Percentiles rank a stretch among this genome's conserved stretches.
These are phyloP conservation scores for Apotomis turbidana DNA, from an alignment of 2,888 invertebrate genomes.

Conservation along the genomic window DNA sequence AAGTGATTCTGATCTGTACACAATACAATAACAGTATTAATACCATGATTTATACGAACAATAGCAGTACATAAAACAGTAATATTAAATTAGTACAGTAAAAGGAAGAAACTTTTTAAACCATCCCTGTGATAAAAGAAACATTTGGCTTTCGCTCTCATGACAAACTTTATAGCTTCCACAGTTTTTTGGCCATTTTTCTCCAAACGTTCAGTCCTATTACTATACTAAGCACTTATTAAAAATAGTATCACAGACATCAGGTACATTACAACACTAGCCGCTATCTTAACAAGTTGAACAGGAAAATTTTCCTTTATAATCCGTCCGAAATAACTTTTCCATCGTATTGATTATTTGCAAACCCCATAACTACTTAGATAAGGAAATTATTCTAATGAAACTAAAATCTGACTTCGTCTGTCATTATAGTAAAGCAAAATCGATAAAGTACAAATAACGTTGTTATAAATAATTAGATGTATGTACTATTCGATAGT, in stretches of 20 bases:
- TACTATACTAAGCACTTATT: slow-evolving; percentile 52
- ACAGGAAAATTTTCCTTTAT: slow-evolving; percentile 43
- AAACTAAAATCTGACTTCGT: slow-evolving; percentile 1
- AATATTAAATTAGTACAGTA: slow-evolving; percentile 50
- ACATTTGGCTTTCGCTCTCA: neutral
- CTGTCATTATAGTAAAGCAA: neutral
- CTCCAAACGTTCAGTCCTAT: neutral
- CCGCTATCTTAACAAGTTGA: slow-evolving; percentile 39
- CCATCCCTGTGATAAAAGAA: neutral
- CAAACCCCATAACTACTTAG: slow-evolving; percentile 3
- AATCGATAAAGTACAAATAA: neutral
- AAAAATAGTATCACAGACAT: slow-evolving; percentile 69
- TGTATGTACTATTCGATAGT: neutral
- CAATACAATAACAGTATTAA: slow-evolving; percentile 59
- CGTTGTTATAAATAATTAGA: neutral
- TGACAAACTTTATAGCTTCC: neutral
- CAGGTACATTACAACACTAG: slow-evolving; percentile 43
- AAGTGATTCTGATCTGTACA: slow-evolving; percentile 64
- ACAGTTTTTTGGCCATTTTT: neutral
- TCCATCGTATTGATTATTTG: slow-evolving; percentile 2
- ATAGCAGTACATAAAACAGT: slow-evolving; percentile 68
- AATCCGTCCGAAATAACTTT: slow-evolving; percentile 47
- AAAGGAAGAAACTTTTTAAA: neutral
- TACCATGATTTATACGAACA: slow-evolving; percentile 68
- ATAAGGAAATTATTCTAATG: slow-evolving; percentile 2